These are phyloP conservation scores for Drosophila nr. perissopoda DNA, from an alignment of 2,888 invertebrate species.

Conservation along the genomic window DNA sequence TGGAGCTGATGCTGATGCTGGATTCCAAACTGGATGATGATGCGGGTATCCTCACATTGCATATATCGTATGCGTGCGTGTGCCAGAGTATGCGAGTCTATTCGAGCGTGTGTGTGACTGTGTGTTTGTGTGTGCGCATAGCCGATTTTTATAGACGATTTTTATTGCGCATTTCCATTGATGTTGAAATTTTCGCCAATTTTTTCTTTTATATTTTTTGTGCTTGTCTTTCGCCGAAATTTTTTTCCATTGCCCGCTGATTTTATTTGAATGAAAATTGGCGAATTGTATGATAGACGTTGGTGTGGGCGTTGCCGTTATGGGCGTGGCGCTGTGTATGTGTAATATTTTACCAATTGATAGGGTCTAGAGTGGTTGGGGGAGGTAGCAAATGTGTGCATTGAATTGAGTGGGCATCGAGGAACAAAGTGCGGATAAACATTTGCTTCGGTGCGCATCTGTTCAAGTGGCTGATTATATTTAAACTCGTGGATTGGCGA, in stretches of 20 bases:
- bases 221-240: slow-evolving; percentile 21
- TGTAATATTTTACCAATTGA: slow-evolving; percentile 71
- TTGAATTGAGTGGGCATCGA: slow-evolving; percentile 9
- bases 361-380: background rate
- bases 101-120: background rate
- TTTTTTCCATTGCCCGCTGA: slow-evolving; percentile 60
- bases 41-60: slow-evolving; percentile 57
- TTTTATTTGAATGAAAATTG: slow-evolving; percentile 80
- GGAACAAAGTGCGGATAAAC: slow-evolving; percentile 30
- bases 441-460: slow-evolving; percentile 72
- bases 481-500: slow-evolving; percentile 59
- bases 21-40: slow-evolving; percentile 10
- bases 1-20: background rate
- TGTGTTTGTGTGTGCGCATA: slow-evolving; percentile 54
- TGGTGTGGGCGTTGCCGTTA: slow-evolving; percentile 57
- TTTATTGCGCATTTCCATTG: slow-evolving; percentile 81
- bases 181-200: slow-evolving; percentile 73
- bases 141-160: slow-evolving; percentile 78
- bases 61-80: slow-evolving; percentile 8
- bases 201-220: slow-evolving; percentile 26
- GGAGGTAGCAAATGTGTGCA: slow-evolving; percentile 20
- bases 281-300: slow-evolving; percentile 79
- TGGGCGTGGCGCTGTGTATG: slow-evolving; percentile 75
- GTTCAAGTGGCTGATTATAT: slow-evolving; percentile 77
- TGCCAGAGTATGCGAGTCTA: background rate